Base-by-base conservation (phyloP, 2,888 invertebrate genomes). In the Pherbina coryleti region DNA sequence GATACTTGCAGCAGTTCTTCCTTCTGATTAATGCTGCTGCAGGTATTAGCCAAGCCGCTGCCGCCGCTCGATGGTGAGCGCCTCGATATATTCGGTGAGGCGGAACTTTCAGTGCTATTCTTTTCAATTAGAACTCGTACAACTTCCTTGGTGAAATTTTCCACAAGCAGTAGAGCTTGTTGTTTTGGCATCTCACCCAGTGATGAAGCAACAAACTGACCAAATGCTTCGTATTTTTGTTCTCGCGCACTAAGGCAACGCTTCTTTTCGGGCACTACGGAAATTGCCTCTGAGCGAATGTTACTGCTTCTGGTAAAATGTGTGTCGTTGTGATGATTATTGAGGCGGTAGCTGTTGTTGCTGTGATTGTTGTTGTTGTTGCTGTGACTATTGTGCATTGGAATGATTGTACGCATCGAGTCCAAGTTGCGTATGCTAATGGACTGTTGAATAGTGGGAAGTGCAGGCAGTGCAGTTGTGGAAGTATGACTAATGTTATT, bases 131-230 rank as follows among this genome's bases (percentile, higher is more conserved):
- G 77, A 7, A 86, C 85, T 79, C 85, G 85, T 7, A 89, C 88
- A 76, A 89, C 78, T 75, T 89, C 89, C 22, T 86, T 84, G 31
- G 90, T 89, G 81, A 90, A 89, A 80, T 87, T 89, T 62, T 88
- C 88, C 3, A 90, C 85, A 77, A 90, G 79, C 28, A 85, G 84
- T 76, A 90, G 81, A 34, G 90, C 88, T 57, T 83, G 83, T 11
- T 83, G 78, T 22, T 85, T 84, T 5, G 88, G 86, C 81, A 90
- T 83, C 66, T 90, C 90, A 73, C 85, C 82, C 14, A 90, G 79
- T 8, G 89, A 88, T 14, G 88, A 86, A 3, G 87, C 84, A 66
- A 90, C 82, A 79, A 90, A 90, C 78, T 88, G 86, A 28, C 90
- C 90, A 81, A 90, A 90, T 62, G 90, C 88, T 28, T 75, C 73